Percentiles rank a stretch among this genome's conserved stretches.
phyloP scores from a whole-genome alignment of 2,113 vertebrate species.

The Recurvirostra avosetta region DNA sequence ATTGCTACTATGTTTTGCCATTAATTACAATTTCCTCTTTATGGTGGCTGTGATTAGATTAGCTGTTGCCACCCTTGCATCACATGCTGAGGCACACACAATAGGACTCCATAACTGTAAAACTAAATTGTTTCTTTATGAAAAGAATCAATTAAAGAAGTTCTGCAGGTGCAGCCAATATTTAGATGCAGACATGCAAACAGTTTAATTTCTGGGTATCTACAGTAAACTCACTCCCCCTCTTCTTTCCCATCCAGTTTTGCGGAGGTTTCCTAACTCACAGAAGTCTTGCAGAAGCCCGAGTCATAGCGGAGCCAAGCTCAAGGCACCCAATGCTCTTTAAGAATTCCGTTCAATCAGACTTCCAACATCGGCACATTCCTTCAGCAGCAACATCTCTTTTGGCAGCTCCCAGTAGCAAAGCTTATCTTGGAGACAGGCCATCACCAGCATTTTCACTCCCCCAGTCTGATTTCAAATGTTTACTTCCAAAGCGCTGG shows the following conservation, averaged over 20 bases:
- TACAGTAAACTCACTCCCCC: not conserved
- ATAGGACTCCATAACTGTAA: not conserved
- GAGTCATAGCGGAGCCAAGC: not conserved
- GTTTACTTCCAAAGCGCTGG: not conserved
- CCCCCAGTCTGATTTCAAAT: not conserved
- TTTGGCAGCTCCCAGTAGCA: not conserved
- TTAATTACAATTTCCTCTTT: not conserved
- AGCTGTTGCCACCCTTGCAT: not conserved
- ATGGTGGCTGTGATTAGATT: not conserved
- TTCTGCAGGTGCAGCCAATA: not conserved
- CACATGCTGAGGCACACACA: not conserved
- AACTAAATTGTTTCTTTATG: not conserved
- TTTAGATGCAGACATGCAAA: not conserved
- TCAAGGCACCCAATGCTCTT: not conserved
- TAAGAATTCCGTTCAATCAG: not conserved
- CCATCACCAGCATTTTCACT: not conserved
- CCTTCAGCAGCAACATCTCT: not conserved
- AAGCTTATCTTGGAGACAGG: not conserved
- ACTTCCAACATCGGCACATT: not conserved
- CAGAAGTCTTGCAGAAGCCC: not conserved
- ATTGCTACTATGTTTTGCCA: not conserved
- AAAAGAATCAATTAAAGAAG: not conserved
- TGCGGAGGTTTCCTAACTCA: not conserved
- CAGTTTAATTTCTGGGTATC: not conserved
- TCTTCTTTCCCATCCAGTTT: not conserved